Base-by-base conservation (phyloP, 2,797 vertebrate species). In the Trematomus bernacchii region DNA sequence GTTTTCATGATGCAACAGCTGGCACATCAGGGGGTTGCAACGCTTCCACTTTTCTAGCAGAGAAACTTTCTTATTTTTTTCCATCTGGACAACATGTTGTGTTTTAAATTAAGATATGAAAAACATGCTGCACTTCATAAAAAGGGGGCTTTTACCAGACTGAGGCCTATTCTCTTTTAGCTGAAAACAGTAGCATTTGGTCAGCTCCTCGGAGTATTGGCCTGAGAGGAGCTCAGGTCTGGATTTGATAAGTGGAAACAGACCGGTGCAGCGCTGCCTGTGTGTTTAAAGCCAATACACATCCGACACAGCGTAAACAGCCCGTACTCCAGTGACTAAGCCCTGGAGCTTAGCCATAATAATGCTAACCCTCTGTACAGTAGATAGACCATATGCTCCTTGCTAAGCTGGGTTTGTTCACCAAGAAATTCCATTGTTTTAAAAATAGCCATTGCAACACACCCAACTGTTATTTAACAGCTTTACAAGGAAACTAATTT, bases 181-280 rank as follows among this genome's bases (percentile, higher is more conserved):
- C 80, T 86, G 79, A 90, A 37, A 93, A 93, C 91, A 86, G 92
- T 92, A 93, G 92, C 91, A 77, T 79, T 85, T 70, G 92, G 90
- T 91, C 89, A 87, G 90, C 76, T 87, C 91, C 89, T 88, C 76
- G 9, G 90, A 87, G 87, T 77, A 76, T 88, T 84, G 90, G 85
- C 86, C 88, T 85, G 85, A 89, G 82, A 81, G 73, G 89, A 94
- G 95, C 94, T 85, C 92, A 91, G 91, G 90, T 95, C 95, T 96
- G 95, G 91, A 91, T 93, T 93, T 93, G 92, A 94, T 96, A 95
- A 96, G 93, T 96, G 93, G 96, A 96, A 95, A 89, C 96, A 97
- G 95, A 94, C 89, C 71, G 74, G 55, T 66, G 82, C 88, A 55
- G 77, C 46, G 42, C 89, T 89, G 87, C 87, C 84, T 92, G 89